A percentile compares a stretch with the other conserved stretches of the same genome.
Evolutionary conservation across 2,888 invertebrate genomes (phyloP).

Genomic region (Xestia xanthographa): DNA sequence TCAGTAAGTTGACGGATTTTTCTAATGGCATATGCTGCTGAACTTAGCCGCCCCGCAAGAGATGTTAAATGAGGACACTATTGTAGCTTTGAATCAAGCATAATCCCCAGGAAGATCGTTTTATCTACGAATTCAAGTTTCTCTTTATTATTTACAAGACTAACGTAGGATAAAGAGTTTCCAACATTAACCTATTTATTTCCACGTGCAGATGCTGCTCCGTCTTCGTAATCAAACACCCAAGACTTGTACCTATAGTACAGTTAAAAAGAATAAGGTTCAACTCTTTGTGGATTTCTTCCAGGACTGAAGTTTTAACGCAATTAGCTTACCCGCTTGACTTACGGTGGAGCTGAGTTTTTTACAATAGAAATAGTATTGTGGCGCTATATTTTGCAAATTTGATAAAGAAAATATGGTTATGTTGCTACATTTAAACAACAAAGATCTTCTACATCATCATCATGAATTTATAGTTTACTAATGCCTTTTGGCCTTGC

Average conservation of each 20-base stretch:
- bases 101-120: too few relatives aligned
- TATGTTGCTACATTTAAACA: not conserved
- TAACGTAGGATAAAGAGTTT: not conserved
- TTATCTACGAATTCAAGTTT: too few relatives aligned
- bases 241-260: not conserved
- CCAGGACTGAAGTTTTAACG: constrained; percentile 42
- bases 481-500: too few relatives aligned
- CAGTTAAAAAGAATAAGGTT: constrained; percentile 17
- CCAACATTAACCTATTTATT: constrained; percentile 11
- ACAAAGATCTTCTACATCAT: not conserved
- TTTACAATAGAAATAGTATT: constrained; percentile 12
- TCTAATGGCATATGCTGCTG: too few relatives aligned
- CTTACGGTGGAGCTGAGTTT: constrained; percentile 8
- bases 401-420: not conserved
- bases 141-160: constrained; percentile 6
- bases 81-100: too few relatives aligned
- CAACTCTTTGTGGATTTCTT: constrained; percentile 12
- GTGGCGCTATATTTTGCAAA: not conserved
- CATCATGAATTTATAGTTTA: not conserved
- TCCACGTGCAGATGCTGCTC: not conserved
- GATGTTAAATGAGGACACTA: too few relatives aligned
- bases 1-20: too few relatives aligned
- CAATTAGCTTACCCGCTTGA: constrained; percentile 47
- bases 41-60: too few relatives aligned
- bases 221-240: constrained; percentile 30